Conservation (phyloP, 2,113 vertebrate genomes). For the Saccopteryx bilineata region DNA sequence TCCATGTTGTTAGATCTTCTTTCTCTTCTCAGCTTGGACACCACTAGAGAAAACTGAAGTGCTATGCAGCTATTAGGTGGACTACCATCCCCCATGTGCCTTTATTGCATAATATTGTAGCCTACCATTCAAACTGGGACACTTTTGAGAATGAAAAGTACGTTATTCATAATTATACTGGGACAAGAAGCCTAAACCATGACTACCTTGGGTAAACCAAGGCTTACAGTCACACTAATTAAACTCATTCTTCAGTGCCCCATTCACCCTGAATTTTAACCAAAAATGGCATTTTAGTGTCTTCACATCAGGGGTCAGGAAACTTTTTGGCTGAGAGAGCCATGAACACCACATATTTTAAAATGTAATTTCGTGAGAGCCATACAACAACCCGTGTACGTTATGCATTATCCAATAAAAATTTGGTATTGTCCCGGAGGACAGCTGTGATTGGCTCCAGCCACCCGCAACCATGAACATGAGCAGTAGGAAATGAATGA, state of each 20-base stretch:
- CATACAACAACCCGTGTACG: no score
- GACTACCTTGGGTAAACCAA: not conserved
- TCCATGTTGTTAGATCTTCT: not conserved
- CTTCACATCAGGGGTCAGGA: not conserved
- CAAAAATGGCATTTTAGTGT: not conserved
- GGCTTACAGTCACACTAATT: not conserved
- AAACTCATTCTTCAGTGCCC: not conserved
- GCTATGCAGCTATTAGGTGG: not conserved
- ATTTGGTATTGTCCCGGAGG: no score
- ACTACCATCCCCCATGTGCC: not conserved
- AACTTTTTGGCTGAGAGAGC: no score
- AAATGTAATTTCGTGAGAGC: no score
- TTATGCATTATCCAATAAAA: no score
- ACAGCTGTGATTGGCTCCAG: no score
- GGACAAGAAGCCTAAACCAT: not conserved
- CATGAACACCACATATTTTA: no score
- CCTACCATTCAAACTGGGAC: not conserved
- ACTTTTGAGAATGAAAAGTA: constrained; percentile 28
- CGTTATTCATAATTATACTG: not conserved
- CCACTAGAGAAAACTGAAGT: not conserved
- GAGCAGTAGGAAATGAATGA: no score
- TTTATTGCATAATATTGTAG: not conserved
- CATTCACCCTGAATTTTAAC: not conserved
- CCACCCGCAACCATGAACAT: no score
- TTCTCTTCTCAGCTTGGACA: not conserved